Evolutionary conservation across 2,113 vertebrate species (phyloP).

Genomic region (Conger conger): DNA sequence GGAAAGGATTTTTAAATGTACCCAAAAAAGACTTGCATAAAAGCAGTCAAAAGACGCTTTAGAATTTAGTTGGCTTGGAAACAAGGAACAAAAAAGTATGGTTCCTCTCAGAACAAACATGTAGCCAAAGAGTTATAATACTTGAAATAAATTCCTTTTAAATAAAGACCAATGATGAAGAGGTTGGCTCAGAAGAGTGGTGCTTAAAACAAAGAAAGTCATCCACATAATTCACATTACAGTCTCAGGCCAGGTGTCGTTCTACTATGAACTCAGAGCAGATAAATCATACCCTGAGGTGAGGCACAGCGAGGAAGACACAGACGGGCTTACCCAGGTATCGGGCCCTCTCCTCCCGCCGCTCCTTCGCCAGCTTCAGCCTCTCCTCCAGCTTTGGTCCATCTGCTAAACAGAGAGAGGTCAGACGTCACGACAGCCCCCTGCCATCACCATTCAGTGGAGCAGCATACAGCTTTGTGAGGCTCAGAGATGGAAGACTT

Average conservation of each 20-base stretch:
- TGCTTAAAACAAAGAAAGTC: background rate
- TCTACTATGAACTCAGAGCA: no score
- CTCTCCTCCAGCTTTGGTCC: constrained; percentile 85
- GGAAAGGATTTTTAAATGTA: no score
- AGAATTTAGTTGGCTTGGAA: no score
- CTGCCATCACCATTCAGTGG: background rate
- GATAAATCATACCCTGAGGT: background rate
- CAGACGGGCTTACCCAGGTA: constrained; percentile 80
- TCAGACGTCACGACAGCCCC: background rate
- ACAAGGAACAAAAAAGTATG: no score
- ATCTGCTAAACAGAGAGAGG: constrained; percentile 69
- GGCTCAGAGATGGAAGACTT: background rate
- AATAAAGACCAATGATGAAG: background rate
- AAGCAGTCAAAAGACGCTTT: no score
- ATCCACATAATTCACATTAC: background rate
- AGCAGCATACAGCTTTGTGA: background rate
- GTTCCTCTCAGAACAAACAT: no score
- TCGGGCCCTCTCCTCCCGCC: constrained; percentile 88
- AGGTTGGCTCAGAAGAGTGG: background rate
- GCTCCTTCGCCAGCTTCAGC: constrained; percentile 87
- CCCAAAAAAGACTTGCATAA: no score
- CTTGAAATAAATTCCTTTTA: background rate
- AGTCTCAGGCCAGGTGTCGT: background rate
- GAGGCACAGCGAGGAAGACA: background rate
- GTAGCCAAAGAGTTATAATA: no score